A percentile compares a stretch with the other conserved stretches of the same genome.
Conservation (phyloP, 2,113 vertebrate genomes). For the Stegostoma tigrinum region DNA sequence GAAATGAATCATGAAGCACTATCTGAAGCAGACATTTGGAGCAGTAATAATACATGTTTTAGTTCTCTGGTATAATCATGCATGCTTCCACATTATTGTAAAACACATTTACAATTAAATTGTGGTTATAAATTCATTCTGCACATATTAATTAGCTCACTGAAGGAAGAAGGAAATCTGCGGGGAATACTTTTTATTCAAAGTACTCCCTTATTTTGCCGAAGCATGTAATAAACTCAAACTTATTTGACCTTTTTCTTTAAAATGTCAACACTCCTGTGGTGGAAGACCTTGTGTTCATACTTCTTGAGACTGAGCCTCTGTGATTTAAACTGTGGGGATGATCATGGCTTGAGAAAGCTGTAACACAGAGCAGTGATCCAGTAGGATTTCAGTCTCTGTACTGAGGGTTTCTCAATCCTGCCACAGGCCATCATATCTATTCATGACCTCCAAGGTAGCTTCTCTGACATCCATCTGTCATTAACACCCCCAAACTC, state of each 20-base stretch:
- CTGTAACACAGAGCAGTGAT: background rate
- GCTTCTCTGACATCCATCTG: background rate
- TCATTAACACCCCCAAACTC: background rate
- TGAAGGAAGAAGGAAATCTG: background rate
- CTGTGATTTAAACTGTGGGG: background rate
- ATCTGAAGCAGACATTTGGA: background rate
- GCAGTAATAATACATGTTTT: background rate
- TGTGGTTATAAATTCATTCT: background rate
- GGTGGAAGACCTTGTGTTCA: background rate
- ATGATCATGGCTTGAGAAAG: background rate
- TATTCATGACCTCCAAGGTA: background rate
- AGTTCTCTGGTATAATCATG: background rate
- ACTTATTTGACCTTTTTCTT: background rate
- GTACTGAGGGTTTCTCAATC: background rate
- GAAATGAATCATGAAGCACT: background rate
- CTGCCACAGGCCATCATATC: background rate
- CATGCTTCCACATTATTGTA: background rate
- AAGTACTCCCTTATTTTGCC: background rate
- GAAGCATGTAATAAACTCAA: background rate
- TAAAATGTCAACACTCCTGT: background rate
- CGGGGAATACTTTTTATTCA: background rate
- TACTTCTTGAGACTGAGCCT: background rate
- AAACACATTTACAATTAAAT: constrained; percentile 1
- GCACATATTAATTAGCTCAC: background rate
- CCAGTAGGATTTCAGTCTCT: background rate